Percentiles rank a stretch among this genome's conserved stretches.
These are phyloP conservation scores for Apamea monoglypha DNA, from an alignment of 2,888 invertebrate genomes.

Conservation along the genomic window DNA sequence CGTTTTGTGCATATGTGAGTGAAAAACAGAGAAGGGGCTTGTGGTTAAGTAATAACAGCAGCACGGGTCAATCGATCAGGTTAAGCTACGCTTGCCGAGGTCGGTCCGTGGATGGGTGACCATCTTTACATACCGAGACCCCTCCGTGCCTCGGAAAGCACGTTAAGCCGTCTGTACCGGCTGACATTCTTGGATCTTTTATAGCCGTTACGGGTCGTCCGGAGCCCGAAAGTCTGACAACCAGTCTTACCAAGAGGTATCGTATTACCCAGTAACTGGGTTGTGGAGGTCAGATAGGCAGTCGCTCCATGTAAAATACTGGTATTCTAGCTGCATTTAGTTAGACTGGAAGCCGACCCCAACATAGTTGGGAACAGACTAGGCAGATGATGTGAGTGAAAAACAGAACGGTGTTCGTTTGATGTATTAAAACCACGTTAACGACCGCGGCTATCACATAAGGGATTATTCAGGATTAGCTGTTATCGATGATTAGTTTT, in stretches of 20 bases:
- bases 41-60: background rate
- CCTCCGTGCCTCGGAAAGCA: background rate
- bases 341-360: no score
- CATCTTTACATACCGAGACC: background rate
- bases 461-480: constrained; percentile 48
- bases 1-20: constrained; percentile 33
- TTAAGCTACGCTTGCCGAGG: background rate
- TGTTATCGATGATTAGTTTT: constrained; percentile 49
- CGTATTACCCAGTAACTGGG: background rate
- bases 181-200: background rate
- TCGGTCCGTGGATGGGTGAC: background rate
- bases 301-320: background rate
- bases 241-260: background rate
- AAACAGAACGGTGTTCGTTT: constrained; percentile 10
- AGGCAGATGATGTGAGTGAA: constrained; percentile 1
- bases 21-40: background rate
- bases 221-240: background rate
- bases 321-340: background rate
- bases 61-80: background rate
- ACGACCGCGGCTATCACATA: constrained; percentile 27
- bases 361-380: background rate
- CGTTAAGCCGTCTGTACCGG: background rate
- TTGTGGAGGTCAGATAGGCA: background rate
- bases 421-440: constrained; percentile 29
- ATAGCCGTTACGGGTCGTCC: no score